phyloP scores from a whole-genome alignment of 2,797 vertebrate species.

The Myotis myotis region DNA sequence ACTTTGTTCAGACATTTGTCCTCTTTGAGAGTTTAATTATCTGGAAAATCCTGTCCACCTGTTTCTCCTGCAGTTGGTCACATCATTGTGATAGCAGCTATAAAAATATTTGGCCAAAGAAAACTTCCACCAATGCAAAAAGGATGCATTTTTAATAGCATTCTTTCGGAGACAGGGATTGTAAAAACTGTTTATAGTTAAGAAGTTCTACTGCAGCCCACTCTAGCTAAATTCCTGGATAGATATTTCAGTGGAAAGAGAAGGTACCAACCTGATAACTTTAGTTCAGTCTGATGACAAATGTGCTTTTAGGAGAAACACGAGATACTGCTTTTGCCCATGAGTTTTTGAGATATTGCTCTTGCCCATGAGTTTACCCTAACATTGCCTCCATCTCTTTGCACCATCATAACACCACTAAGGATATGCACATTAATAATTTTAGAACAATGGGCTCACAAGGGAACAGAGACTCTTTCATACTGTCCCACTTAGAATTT shows the following conservation, averaged over 20 bases:
- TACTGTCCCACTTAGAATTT: background rate
- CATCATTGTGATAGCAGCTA: background rate
- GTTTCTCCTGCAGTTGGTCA: constrained; percentile 39
- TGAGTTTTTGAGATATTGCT: background rate
- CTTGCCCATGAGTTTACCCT: background rate
- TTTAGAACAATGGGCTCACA: background rate
- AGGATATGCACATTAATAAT: background rate
- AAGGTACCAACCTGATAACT: background rate
- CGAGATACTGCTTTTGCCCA: background rate
- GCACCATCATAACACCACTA: background rate
- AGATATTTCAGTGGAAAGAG: background rate
- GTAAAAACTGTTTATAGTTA: constrained; percentile 33
- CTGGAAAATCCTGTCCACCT: constrained; percentile 47
- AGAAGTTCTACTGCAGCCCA: background rate
- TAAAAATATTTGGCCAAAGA: constrained; percentile 10
- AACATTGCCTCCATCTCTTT: background rate
- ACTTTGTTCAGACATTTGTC: constrained; percentile 17
- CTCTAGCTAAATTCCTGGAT: constrained; percentile 36
- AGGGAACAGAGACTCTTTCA: background rate
- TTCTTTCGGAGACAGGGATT: background rate
- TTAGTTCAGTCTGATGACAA: background rate
- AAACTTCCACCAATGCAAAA: background rate
- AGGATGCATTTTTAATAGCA: background rate
- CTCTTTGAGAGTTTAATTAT: constrained; percentile 42
- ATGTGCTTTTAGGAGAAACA: background rate